A percentile compares a stretch with the other conserved stretches of the same genome.
Evolutionary conservation across 2,797 vertebrate species (phyloP).

Genomic region (Anguilla marmorata): DNA sequence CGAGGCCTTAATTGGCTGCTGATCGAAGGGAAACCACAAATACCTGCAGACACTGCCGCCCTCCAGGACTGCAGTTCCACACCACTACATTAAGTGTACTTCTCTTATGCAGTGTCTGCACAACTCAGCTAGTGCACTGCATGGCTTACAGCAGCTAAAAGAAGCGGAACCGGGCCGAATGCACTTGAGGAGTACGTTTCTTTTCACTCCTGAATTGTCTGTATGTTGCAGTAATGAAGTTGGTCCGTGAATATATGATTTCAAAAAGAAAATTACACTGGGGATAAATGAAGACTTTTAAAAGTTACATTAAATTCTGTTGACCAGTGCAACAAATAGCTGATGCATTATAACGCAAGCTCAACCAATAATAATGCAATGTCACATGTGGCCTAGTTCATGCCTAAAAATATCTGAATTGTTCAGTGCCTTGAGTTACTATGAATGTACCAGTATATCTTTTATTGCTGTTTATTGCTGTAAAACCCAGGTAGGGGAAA

Average conservation of each 20-base stretch:
- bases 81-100: background rate
- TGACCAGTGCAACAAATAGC: background rate
- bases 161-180: background rate
- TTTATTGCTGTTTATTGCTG: slow-evolving; percentile 38
- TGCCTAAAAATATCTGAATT: slow-evolving; percentile 21
- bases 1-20: too few species aligned
- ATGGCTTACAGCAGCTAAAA: background rate
- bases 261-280: background rate
- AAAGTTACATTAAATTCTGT: background rate
- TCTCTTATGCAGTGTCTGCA: background rate
- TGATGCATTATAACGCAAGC: background rate
- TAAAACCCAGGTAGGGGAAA: slow-evolving; percentile 42
- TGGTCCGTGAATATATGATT: background rate
- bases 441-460: slow-evolving; percentile 48
- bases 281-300: background rate
- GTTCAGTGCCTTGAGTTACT: slow-evolving; percentile 1
- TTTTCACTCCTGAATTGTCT: background rate
- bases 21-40: too few species aligned
- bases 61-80: too few species aligned
- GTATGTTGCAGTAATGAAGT: background rate
- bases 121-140: background rate
- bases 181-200: background rate
- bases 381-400: background rate
- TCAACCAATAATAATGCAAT: background rate
- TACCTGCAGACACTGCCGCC: too few species aligned